Conservation (phyloP, 2,113 vertebrate species). For the Balaenoptera acutorostrata region DNA sequence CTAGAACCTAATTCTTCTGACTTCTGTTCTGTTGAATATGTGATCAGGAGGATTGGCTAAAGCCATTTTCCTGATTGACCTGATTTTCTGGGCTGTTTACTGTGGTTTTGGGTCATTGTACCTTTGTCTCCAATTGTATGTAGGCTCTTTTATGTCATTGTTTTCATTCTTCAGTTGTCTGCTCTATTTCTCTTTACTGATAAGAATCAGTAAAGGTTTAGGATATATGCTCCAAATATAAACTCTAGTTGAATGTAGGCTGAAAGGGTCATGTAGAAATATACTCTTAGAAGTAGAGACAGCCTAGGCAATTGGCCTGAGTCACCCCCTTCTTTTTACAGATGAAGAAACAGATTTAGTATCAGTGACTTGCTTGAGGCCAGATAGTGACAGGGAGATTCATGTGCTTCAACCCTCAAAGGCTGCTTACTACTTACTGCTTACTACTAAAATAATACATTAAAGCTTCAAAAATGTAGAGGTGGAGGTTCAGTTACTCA, state of each 20-base stretch:
- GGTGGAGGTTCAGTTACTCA: neutral
- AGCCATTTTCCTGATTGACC: neutral
- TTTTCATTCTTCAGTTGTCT: neutral
- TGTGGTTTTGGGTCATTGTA: neutral
- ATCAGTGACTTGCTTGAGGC: neutral
- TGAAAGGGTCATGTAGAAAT: neutral
- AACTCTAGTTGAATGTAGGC: neutral
- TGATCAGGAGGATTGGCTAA: neutral
- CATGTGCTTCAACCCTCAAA: neutral
- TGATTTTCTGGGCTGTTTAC: neutral
- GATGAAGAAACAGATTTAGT: conserved; percentile 12
- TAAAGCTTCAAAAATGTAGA: neutral
- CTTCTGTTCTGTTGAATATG: neutral
- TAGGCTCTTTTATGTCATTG: neutral
- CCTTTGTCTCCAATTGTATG: neutral
- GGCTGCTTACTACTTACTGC: neutral
- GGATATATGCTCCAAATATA: neutral
- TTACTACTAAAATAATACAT: neutral
- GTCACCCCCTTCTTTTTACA: neutral
- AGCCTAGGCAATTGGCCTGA: neutral
- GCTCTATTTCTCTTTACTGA: neutral
- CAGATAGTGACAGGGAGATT: neutral
- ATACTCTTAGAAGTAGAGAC: neutral
- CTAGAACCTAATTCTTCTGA: neutral
- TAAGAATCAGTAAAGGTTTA: neutral